phyloP scores from a whole-genome alignment of 1,140 invertebrate species.

The Sinonovacula constricta region DNA sequence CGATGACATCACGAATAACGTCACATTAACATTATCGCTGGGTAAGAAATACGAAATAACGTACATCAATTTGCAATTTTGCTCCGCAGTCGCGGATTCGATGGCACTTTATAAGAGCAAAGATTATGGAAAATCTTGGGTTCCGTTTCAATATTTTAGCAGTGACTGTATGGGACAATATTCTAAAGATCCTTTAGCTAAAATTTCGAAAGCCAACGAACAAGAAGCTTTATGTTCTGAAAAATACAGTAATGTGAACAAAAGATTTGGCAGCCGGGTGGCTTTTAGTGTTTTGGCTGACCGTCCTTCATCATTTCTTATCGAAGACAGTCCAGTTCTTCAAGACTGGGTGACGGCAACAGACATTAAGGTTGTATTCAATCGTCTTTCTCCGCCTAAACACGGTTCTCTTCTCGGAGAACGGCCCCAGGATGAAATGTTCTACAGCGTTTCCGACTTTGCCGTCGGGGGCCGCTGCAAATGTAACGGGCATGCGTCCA shows the following conservation, averaged over 20 bases:
- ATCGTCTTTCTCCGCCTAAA: slow-evolving; percentile 19
- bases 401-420: slow-evolving; percentile 58
- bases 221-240: slow-evolving; percentile 88
- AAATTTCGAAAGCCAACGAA: slow-evolving; percentile 75
- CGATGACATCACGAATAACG: slow-evolving; percentile 66
- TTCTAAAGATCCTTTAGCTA: slow-evolving; percentile 57
- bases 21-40: slow-evolving; percentile 71
- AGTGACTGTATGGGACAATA: slow-evolving; percentile 73
- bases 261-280: slow-evolving; percentile 81
- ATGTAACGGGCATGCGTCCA: slow-evolving; percentile 98
- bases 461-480: slow-evolving; percentile 99
- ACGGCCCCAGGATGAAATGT: slow-evolving; percentile 65
- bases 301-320: slow-evolving; percentile 93
- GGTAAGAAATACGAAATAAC: slow-evolving; percentile 98
- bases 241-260: slow-evolving; percentile 79
- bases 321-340: slow-evolving; percentile 95
- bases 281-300: slow-evolving; percentile 97
- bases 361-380: slow-evolving; percentile 94
- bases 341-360: slow-evolving; percentile 99
- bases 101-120: slow-evolving; percentile 95
- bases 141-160: slow-evolving; percentile 77
- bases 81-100: slow-evolving; percentile 94
- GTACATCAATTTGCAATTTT: slow-evolving; percentile 97
- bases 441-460: slow-evolving; percentile 95
- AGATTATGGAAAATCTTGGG: slow-evolving; percentile 76